Conservation (phyloP, 2,888 invertebrate genomes). For the Acrobeloides nanus region DNA sequence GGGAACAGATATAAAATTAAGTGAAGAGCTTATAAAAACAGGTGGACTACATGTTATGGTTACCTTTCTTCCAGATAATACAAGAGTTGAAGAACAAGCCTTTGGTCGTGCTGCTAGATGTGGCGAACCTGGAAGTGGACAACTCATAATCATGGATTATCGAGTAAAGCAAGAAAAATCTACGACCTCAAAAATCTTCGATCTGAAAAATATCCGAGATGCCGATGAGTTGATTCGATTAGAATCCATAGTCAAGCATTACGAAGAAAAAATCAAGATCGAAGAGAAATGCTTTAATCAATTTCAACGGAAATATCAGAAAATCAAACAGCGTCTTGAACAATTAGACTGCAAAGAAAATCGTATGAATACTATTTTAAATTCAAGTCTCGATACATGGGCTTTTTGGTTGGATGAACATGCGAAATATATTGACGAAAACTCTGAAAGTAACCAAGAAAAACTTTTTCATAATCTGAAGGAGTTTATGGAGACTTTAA, state of each 20-base stretch:
- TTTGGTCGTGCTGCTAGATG: slow-evolving; percentile 54
- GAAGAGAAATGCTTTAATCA: slow-evolving; percentile 17
- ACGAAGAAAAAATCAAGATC: slow-evolving; percentile 12
- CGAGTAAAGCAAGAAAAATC: too few species aligned
- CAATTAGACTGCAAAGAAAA: too few species aligned
- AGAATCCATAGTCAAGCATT: slow-evolving; percentile 4
- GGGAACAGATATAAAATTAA: slow-evolving; percentile 54
- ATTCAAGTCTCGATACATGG: too few species aligned
- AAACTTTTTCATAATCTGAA: too few species aligned
- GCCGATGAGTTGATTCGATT: slow-evolving; percentile 16
- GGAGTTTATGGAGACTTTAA: too few species aligned
- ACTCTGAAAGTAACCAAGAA: too few species aligned
- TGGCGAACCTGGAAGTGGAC: slow-evolving; percentile 51
- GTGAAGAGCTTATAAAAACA: slow-evolving; percentile 25
- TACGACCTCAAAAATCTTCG: too few species aligned
- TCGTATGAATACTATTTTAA: too few species aligned
- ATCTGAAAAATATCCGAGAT: slow-evolving; percentile 17
- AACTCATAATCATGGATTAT: slow-evolving; percentile 9
- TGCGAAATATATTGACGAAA: too few species aligned
- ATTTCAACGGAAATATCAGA: too few species aligned
- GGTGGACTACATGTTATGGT: slow-evolving; percentile 56
- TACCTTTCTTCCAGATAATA: slow-evolving; percentile 54
- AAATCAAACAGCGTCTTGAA: too few species aligned
- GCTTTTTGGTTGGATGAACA: too few species aligned
- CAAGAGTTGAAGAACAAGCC: slow-evolving; percentile 55